Evolutionary conservation across 2,113 vertebrate genomes (phyloP), one percentile per base, ranked within the genome.

Genomic region (Myotis davidii): DNA sequence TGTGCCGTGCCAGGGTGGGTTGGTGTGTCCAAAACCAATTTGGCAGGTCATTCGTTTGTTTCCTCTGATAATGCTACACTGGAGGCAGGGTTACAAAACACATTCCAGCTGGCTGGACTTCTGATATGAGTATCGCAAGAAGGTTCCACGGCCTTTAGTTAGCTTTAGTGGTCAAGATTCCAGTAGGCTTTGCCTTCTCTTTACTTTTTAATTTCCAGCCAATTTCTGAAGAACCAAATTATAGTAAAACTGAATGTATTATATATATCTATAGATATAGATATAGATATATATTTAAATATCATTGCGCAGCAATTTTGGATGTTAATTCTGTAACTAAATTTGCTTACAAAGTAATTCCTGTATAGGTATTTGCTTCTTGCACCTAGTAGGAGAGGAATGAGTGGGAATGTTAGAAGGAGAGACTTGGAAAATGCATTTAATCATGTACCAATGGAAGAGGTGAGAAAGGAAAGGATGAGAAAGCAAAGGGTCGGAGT

Each of bases 81-180:
- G 91, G 78, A 94, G 85, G 82, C 82, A 96, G 74, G 73, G 37
- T 95, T 97, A 85, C 73, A 81, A 82, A 88, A 95, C 42, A 93
- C n/a, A 85, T 96, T 94, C 95, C 96, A 97, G 97, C 94, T 97
- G 95, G 94, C 97, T 81, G 13, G 70, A 84, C 94, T 96, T 95
- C 85, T 96, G 88, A 95, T 97, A 42, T 61, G 89, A 93, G 37
- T 78, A 92, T 85, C 85, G 90, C 94, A 32, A 9, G 95, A 88
- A 88, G 39, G 85, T 86, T 91, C 85, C 72, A 52, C 29, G 27
- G 93, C 70, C 88, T 88, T 94, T 84, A 69, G 64, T 85, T 89
- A 74, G 59, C 82, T 59, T 87, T 83, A 88, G 73, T 92, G 91
- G 88, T 96, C 93, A 96, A 50, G 77, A 81, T 90, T 96, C 73